These are phyloP conservation scores for Neosilurus hyrtlii DNA, from an alignment of 2,797 vertebrate genomes.

Conservation along the genomic window DNA sequence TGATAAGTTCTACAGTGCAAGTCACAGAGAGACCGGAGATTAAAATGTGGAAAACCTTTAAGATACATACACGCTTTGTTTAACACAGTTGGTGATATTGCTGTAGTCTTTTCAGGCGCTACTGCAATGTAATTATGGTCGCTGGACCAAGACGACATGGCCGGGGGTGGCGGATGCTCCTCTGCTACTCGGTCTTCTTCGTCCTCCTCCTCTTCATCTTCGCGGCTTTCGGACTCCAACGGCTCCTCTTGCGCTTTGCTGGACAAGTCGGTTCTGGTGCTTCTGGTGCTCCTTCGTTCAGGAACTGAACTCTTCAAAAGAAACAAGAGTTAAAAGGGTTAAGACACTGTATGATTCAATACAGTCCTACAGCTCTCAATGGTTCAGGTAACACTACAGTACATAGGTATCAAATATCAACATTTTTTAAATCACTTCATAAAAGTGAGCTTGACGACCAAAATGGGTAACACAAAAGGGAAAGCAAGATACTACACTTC, in stretches of 20 bases:
- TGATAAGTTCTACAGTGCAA: conserved; percentile 44
- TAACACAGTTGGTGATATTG: conserved; percentile 92
- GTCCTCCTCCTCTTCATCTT: conserved; percentile 65
- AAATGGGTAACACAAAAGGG: neutral
- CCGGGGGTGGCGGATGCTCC: conserved; percentile 73
- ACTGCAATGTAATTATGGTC: conserved; percentile 99
- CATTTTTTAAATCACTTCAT: neutral
- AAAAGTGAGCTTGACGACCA: neutral
- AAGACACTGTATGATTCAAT: neutral
- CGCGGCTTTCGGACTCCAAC: conserved; percentile 59
- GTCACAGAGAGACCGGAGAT: conserved; percentile 49
- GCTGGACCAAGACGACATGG: conserved; percentile 95
- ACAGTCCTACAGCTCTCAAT: neutral
- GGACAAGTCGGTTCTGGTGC: conserved; percentile 56
- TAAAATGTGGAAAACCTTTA: conserved; percentile 69
- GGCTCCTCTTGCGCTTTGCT: conserved; percentile 50
- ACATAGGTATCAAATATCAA: neutral
- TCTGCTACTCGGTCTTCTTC: conserved; percentile 71
- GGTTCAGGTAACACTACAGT: neutral
- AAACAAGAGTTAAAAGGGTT: neutral
- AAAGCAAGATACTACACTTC: neutral
- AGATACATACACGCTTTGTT: conserved; percentile 99
- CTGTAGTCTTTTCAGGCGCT: conserved; percentile 96
- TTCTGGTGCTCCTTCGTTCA: conserved; percentile 66
- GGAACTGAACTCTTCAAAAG: conserved; percentile 65